phyloP scores from a whole-genome alignment of 1,140 invertebrate genomes.

The Drepana arcuata region DNA sequence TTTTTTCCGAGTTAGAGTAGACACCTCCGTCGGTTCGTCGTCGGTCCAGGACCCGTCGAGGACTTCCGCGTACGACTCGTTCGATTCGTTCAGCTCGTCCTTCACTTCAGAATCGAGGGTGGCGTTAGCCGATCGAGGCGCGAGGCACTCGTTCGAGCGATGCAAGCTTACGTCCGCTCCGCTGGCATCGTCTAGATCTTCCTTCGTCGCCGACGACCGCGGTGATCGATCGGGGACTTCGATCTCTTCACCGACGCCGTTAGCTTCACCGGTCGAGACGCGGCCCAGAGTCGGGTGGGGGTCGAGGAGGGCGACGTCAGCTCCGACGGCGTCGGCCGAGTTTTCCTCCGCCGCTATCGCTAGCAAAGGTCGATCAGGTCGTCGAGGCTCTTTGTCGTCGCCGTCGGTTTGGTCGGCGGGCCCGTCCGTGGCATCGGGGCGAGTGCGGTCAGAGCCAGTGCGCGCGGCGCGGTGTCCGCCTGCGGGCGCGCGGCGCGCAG shows the following conservation, averaged over 20 bases:
- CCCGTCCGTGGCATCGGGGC: slow-evolving; percentile 22
- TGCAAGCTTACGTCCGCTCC: too few relatives aligned
- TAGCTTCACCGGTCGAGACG: too few relatives aligned
- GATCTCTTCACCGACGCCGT: too few relatives aligned
- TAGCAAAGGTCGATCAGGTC: too few relatives aligned
- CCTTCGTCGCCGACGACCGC: too few relatives aligned
- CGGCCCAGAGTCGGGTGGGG: too few relatives aligned
- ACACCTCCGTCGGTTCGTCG: slow-evolving; percentile 3
- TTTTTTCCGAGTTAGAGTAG: background rate
- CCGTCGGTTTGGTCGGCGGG: background rate
- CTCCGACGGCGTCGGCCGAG: too few relatives aligned
- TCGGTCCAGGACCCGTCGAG: slow-evolving; percentile 48
- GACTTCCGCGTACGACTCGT: slow-evolving; percentile 61
- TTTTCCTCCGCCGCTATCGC: too few relatives aligned
- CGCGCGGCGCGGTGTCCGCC: slow-evolving; percentile 45
- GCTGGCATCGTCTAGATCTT: too few relatives aligned
- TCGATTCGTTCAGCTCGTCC: slow-evolving; percentile 58
- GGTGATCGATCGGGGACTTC: too few relatives aligned
- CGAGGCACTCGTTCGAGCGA: slow-evolving; percentile 58
- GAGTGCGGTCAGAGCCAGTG: slow-evolving; percentile 14
- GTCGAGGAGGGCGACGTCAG: too few relatives aligned
- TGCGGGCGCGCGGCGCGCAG: slow-evolving; percentile 58
- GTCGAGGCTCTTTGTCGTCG: too few relatives aligned
- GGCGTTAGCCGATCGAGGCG: slow-evolving; percentile 33
- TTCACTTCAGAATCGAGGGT: slow-evolving; percentile 38